These are phyloP conservation scores for Dendropsophus ebraccatus DNA, from an alignment of 2,113 vertebrate genomes.

Conservation along the genomic window DNA sequence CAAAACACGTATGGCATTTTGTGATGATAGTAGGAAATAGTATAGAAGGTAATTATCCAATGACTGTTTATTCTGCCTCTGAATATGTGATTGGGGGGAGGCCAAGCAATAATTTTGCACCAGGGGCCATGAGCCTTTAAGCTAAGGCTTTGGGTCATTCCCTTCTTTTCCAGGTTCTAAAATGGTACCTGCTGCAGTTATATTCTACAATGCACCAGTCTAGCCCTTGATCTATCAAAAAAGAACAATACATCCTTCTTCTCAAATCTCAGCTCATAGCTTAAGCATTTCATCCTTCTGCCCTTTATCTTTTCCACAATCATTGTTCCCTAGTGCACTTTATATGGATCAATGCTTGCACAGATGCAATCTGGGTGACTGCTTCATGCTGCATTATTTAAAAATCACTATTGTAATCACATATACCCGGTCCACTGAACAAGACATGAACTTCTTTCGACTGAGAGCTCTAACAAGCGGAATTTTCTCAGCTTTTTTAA, in stretches of 20 bases:
- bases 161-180: no score
- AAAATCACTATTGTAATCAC: slow-evolving; percentile 12
- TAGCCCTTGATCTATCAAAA: background rate
- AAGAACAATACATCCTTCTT: background rate
- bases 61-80: no score
- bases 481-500: background rate
- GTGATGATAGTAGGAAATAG: no score
- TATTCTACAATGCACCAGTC: no score
- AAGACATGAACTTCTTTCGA: background rate
- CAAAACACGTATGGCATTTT: no score
- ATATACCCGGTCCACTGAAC: background rate
- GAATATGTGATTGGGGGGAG: no score
- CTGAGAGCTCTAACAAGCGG: background rate
- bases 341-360: slow-evolving; percentile 15
- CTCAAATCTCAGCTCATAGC: background rate
- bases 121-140: no score
- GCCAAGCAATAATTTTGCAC: no score
- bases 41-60: no score
- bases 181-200: no score
- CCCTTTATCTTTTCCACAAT: background rate
- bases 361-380: background rate
- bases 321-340: slow-evolving; percentile 13
- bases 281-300: background rate
- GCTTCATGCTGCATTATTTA: slow-evolving; percentile 10
- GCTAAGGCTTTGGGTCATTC: no score